Evolutionary conservation across 2,113 vertebrate species (phyloP).

Genomic region (Pachycephala philippinensis): DNA sequence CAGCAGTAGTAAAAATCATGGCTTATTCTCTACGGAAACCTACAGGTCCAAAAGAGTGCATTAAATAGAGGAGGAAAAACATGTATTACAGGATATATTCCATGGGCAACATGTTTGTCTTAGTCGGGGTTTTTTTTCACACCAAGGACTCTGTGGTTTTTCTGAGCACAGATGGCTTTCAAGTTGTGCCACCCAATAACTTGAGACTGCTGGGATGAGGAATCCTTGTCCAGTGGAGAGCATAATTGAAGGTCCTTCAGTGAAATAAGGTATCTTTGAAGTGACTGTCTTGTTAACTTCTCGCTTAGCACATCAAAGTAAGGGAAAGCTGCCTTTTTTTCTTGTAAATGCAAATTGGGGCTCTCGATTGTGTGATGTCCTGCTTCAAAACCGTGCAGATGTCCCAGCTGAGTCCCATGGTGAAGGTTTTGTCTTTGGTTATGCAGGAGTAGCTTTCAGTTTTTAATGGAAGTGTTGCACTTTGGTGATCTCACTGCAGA

Average conservation of each 20-base stretch:
- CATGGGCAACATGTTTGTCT: not conserved
- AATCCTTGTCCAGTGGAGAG: not conserved
- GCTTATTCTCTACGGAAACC: not conserved
- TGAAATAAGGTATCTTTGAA: slow-evolving; percentile 30
- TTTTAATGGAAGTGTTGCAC: not conserved
- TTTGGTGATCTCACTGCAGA: not conserved
- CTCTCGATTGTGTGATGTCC: not conserved
- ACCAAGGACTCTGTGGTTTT: not conserved
- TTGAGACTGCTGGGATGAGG: not conserved
- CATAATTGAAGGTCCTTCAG: not conserved
- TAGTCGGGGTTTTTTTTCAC: too few relatives aligned
- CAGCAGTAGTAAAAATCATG: not conserved
- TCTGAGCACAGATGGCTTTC: not conserved
- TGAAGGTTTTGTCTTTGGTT: not conserved
- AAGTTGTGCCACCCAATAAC: not conserved
- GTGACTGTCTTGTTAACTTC: slow-evolving; percentile 15
- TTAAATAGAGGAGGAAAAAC: not conserved
- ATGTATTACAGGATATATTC: not conserved
- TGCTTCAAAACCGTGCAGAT: slow-evolving; percentile 9
- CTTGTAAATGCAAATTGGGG: slow-evolving; percentile 2
- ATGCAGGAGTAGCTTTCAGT: not conserved
- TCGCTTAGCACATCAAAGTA: slow-evolving; percentile 41
- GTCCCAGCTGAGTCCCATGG: not conserved
- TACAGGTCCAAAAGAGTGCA: not conserved
- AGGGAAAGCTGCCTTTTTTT: slow-evolving; percentile 1